Base-by-base conservation (phyloP, 2,888 invertebrate species). In the Cryptosula pallasiana region DNA sequence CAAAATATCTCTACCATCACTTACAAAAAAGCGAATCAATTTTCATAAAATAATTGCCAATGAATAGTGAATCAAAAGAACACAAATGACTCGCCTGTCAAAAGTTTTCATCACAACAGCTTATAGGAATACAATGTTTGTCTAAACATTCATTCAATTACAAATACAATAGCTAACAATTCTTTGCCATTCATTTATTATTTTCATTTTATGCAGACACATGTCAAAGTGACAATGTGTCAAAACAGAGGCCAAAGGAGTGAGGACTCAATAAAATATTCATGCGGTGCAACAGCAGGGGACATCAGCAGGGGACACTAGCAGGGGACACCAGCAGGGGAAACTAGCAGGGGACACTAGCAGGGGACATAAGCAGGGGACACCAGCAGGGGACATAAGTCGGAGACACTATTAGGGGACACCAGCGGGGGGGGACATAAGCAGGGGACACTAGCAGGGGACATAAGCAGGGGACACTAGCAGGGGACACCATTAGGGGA, bases 41-140 rank as follows among this genome's bases (percentile, higher is more conserved):
- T 63, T 63, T 25, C 20, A 63, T 16, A 63, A 63, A 63, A 63
- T 63, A 63, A 63, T 63, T 27, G 27, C 63, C 34, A 27, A 63
- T 63, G 63, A 63, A 63, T 63, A 63, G 32, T 63, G 32, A 63
- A 27, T 9, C 63, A 63, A 32, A 29, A 34, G 23, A 55, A 63
- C 13, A 63, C 34, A 63, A 63, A 9, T 32, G 34, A 27, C 27
- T 63, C 45, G 9, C 20, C 45, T 45, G 45, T 20, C 45, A 45
- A 45, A 45, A 13, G 45, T 20, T 45, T 45, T 45, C 20, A 45
- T 45, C 9, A 45, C 45, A 45, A 45, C 45, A 45, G 20, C 45
- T 20, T 45, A 45, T 20, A 45, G 20, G 20, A 13, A 45, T 45
- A 20, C 5, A 20, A 45, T 45, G 45, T 45, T 45, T 45, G 5